Evolutionary conservation across 2,888 invertebrate species (phyloP).

Genomic region (Clepsis dumicolana): DNA sequence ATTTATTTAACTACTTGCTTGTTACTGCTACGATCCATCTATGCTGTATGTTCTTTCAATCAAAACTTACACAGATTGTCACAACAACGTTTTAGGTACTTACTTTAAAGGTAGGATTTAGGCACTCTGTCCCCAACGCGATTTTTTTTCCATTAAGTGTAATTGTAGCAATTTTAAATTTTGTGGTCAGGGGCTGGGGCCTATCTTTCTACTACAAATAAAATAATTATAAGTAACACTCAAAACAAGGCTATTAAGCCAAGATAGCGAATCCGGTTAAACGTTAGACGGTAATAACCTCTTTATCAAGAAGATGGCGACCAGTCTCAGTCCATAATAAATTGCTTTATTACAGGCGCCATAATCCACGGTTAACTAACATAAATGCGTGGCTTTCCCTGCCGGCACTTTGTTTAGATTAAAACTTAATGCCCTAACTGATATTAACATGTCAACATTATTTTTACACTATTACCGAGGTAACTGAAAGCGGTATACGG

Average conservation of each 20-base stretch:
- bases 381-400: slow-evolving; percentile 72
- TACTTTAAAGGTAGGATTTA: too few species aligned
- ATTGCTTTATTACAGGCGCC: slow-evolving; percentile 70
- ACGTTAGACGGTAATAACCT: slow-evolving; percentile 40
- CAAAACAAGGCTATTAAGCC: slow-evolving; percentile 5
- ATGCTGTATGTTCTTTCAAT: too few species aligned
- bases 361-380: slow-evolving; percentile 83
- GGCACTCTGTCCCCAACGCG: too few species aligned
- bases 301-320: slow-evolving; percentile 42
- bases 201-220: not conserved
- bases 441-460: slow-evolving; percentile 62
- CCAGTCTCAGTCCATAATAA: slow-evolving; percentile 63
- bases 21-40: not conserved
- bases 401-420: slow-evolving; percentile 80
- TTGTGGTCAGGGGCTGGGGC: too few species aligned
- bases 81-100: too few species aligned
- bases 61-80: too few species aligned
- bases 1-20: not conserved
- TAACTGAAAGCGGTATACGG: slow-evolving; percentile 17
- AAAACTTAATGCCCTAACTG: slow-evolving; percentile 69
- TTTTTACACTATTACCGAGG: slow-evolving; percentile 41
- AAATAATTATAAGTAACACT: not conserved
- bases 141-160: too few species aligned
- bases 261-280: slow-evolving; percentile 17
- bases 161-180: too few species aligned